phyloP scores from a whole-genome alignment of 2,797 vertebrate species.

The Myripristis murdjan region DNA sequence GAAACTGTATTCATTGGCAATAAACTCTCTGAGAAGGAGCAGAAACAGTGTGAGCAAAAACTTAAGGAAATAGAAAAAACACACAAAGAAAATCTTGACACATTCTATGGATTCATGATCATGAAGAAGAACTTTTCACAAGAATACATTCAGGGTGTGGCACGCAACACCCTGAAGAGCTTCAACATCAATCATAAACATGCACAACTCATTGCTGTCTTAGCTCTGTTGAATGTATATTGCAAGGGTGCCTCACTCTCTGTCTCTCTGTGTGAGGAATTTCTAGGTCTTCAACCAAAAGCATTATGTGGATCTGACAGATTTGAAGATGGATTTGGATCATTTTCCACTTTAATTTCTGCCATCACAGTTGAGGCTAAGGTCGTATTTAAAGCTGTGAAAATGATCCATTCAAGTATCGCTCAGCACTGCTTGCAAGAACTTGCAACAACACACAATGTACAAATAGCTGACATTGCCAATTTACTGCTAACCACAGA shows the following conservation, averaged over 20 bases:
- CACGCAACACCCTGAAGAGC: slow-evolving; percentile 74
- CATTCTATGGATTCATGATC: slow-evolving; percentile 84
- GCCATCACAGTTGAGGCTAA: slow-evolving; percentile 45
- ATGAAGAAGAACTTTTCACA: slow-evolving; percentile 79
- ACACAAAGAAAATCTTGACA: slow-evolving; percentile 70
- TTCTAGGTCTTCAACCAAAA: slow-evolving; percentile 69
- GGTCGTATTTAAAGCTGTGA: slow-evolving; percentile 66
- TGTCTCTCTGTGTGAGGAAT: slow-evolving; percentile 78
- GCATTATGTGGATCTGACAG: slow-evolving; percentile 55
- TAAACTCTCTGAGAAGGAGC: slow-evolving; percentile 69
- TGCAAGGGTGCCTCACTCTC: slow-evolving; percentile 67
- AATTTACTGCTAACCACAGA: slow-evolving; percentile 71
- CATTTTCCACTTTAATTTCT: slow-evolving; percentile 74
- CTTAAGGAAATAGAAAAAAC: slow-evolving; percentile 71
- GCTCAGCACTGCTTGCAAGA: slow-evolving; percentile 75
- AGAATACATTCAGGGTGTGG: slow-evolving; percentile 74
- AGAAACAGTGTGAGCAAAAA: slow-evolving; percentile 72
- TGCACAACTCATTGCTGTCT: slow-evolving; percentile 76
- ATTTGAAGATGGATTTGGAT: slow-evolving; percentile 70
- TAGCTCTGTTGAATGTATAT: slow-evolving; percentile 75
- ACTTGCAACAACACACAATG: slow-evolving; percentile 55
- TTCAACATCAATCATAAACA: slow-evolving; percentile 70
- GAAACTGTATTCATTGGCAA: slow-evolving; percentile 73
- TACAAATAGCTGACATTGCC: slow-evolving; percentile 61
- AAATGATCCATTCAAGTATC: slow-evolving; percentile 73